A percentile compares a stretch with the other conserved stretches of the same genome.
These are phyloP conservation scores for Macrosteles quadrilineatus DNA, from an alignment of 1,140 invertebrate species.

Conservation along the genomic window DNA sequence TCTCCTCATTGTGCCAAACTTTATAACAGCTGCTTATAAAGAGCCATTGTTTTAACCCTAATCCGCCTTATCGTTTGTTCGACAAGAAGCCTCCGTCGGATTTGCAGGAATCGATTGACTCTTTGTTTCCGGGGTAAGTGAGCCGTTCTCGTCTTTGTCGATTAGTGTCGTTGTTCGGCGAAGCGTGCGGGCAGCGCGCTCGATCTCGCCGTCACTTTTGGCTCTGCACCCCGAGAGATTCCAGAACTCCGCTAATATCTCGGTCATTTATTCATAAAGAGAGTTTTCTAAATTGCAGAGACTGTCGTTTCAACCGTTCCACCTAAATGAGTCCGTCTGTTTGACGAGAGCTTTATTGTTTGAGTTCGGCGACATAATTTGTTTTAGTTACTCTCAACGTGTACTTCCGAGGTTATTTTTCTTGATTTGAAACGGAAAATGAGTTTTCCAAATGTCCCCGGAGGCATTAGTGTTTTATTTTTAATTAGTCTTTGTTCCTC, in stretches of 20 bases:
- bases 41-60: slow-evolving; percentile 18
- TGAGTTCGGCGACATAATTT: too few relatives aligned
- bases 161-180: slow-evolving; percentile 8
- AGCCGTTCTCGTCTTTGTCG: slow-evolving; percentile 18
- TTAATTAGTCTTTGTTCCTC: too few relatives aligned
- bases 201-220: neutral
- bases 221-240: neutral
- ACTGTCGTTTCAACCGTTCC: too few relatives aligned
- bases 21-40: slow-evolving; percentile 18
- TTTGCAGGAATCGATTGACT: slow-evolving; percentile 15
- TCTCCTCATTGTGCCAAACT: neutral
- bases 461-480: too few relatives aligned
- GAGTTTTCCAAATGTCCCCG: too few relatives aligned
- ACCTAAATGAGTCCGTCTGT: too few relatives aligned
- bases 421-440: too few relatives aligned
- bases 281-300: neutral
- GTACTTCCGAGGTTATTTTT: too few relatives aligned
- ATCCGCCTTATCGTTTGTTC: slow-evolving; percentile 16
- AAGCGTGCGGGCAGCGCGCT: neutral
- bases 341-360: too few relatives aligned
- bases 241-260: neutral
- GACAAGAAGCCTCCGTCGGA: slow-evolving; percentile 1
- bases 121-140: slow-evolving; percentile 23
- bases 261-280: slow-evolving; percentile 14
- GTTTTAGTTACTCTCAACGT: too few relatives aligned